phyloP scores from a whole-genome alignment of 2,888 invertebrate species.

The Macaria liturata region DNA sequence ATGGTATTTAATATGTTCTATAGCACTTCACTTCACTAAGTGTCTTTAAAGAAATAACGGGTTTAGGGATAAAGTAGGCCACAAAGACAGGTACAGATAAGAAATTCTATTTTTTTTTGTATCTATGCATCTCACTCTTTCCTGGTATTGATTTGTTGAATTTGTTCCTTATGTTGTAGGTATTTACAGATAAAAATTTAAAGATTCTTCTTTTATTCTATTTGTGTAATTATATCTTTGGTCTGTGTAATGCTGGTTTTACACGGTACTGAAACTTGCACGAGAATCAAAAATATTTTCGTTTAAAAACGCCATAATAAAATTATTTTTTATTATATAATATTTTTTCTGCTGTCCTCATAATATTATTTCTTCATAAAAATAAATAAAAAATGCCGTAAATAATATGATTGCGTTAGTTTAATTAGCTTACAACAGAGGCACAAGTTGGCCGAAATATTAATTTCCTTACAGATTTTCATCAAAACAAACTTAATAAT shows the following conservation, averaged over 20 bases:
- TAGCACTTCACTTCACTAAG: slow-evolving; percentile 18
- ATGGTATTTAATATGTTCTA: background rate
- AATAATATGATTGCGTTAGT: too few species aligned
- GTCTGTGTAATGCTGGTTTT: slow-evolving; percentile 16
- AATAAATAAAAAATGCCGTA: too few species aligned
- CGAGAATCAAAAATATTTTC: background rate
- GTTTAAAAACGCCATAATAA: too few species aligned
- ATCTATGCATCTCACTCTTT: slow-evolving; percentile 47
- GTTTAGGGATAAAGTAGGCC: slow-evolving; percentile 61
- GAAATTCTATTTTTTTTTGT: slow-evolving; percentile 21
- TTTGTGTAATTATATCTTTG: slow-evolving; percentile 24
- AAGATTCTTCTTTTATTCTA: slow-evolving; percentile 5
- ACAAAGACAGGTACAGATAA: slow-evolving; percentile 52
- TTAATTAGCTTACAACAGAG: too few species aligned
- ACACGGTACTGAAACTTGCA: slow-evolving; percentile 3
- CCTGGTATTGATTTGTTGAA: slow-evolving; percentile 42
- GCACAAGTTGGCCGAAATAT: too few species aligned
- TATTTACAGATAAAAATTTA: slow-evolving; percentile 20
- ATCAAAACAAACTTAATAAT: too few species aligned
- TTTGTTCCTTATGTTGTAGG: slow-evolving; percentile 14
- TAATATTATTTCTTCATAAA: too few species aligned
- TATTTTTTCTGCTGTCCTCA: too few species aligned
- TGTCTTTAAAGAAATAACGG: slow-evolving; percentile 43
- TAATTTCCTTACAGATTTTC: too few species aligned
- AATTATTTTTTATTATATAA: too few species aligned